Conservation (phyloP, 2,797 vertebrate species). For the Tiaroga cobitis region DNA sequence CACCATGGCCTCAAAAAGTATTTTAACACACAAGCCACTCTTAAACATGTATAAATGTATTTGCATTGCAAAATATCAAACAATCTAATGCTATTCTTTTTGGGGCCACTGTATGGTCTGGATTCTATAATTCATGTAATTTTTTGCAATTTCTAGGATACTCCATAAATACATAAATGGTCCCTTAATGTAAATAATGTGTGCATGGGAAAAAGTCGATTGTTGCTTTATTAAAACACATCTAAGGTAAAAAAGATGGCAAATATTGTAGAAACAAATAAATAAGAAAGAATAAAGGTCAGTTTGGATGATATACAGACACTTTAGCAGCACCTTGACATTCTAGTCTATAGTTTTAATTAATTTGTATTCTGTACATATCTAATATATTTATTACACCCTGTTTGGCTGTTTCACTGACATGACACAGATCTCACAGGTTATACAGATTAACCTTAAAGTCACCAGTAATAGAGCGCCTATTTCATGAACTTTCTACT, state of each 20-base stretch:
- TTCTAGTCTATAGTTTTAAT: slow-evolving; percentile 35
- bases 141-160: neutral
- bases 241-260: neutral
- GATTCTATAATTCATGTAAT: neutral
- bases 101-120: neutral
- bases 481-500: slow-evolving; percentile 2
- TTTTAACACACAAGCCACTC: neutral
- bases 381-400: neutral
- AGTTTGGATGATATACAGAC: slow-evolving; percentile 14
- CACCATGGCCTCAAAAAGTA: neutral
- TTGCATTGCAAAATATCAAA: slow-evolving; percentile 19
- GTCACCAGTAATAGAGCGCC: neutral
- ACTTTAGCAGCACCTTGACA: slow-evolving; percentile 28
- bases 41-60: slow-evolving; percentile 8
- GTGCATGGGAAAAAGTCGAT: neutral
- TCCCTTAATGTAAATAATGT: neutral
- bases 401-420: neutral
- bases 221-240: slow-evolving; percentile 3
- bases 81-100: neutral
- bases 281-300: neutral
- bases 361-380: slow-evolving; percentile 31
- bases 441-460: neutral
- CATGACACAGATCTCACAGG: slow-evolving; percentile 9
- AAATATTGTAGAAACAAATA: neutral
- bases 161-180: neutral